Base-by-base conservation (phyloP, 2,797 vertebrate genomes). In the Taeniopygia guttata region DNA sequence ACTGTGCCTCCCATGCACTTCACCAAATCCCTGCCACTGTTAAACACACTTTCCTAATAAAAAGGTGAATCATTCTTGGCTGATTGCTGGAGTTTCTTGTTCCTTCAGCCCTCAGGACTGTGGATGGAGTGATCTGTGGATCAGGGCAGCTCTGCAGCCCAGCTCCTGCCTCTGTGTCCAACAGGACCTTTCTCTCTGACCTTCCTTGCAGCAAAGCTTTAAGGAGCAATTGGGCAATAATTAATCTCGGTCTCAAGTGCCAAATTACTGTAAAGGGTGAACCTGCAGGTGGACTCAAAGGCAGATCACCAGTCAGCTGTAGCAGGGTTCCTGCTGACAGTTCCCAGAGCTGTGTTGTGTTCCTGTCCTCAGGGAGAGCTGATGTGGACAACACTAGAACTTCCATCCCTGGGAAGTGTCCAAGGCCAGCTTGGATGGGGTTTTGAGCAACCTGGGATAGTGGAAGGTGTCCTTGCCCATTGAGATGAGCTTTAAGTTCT, bases 31-130 rank as follows among this genome's bases (percentile, higher is more conserved):
- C 63, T 90, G 67, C 34, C 45, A 2, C 73, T 86, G 58, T n/a
- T 78, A 30, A 59, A 75, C 68, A 75, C n/a, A 17, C 60, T 64
- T 85, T 81, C 58, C 55, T 43, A 95, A 90, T 95, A 91, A 96
- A 96, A 62, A n/a, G 7, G 9, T 36, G 36, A 63, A n/a, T 72
- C 3, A 4, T 36, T 86, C 62, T 40, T 46, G 67, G 29, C 43
- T 87, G 42, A 45, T 64, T 80, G 43, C 36, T 70, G 86, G n/a
- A 56, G 48, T 58, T 58, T 27, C 23, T 87, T 82, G 42, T 74
- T 70, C 1, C 3, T 52, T 90, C 19, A 56, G 0, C 60, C 62
- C 43, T 49, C 56, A n/a, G 62, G 42, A 4, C 60, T 70, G 55
- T 7, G 82, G 68, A 5, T 56, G 59, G 66, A 42, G 51, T 22